These are phyloP conservation scores for Paracanthobrama guichenoti DNA, from an alignment of 2,113 vertebrate genomes.

Conservation along the genomic window DNA sequence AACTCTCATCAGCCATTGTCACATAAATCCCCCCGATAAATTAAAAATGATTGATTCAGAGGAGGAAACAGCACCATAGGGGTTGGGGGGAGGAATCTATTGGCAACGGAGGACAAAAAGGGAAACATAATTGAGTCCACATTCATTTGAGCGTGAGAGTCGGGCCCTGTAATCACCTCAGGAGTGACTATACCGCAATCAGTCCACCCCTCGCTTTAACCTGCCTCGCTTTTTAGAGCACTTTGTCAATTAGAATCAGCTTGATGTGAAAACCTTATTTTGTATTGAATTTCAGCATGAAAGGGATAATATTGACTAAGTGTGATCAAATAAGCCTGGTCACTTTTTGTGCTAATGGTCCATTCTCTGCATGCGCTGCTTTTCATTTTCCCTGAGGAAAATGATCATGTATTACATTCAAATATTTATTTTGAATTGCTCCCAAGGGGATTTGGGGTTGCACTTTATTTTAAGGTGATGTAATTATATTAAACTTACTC, in stretches of 20 bases:
- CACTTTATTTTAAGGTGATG: too few relatives aligned
- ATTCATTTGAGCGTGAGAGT: slow-evolving; percentile 45
- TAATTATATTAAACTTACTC: too few relatives aligned
- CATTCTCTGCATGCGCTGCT: not conserved
- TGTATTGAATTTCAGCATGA: slow-evolving; percentile 31
- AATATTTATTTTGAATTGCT: not conserved
- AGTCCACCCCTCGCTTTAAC: slow-evolving; percentile 37
- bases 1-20: slow-evolving; percentile 77
- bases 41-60: slow-evolving; percentile 84
- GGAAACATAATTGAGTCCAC: slow-evolving; percentile 48
- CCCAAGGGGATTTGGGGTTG: not conserved
- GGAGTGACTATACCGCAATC: slow-evolving; percentile 33
- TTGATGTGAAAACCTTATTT: slow-evolving; percentile 40
- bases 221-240: slow-evolving; percentile 41
- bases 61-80: slow-evolving; percentile 72
- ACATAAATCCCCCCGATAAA: slow-evolving; percentile 83
- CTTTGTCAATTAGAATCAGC: slow-evolving; percentile 54
- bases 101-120: slow-evolving; percentile 60
- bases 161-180: slow-evolving; percentile 53
- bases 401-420: not conserved
- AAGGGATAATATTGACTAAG: slow-evolving; percentile 7
- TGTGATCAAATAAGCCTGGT: slow-evolving; percentile 16
- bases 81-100: slow-evolving; percentile 66
- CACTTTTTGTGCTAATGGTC: slow-evolving; percentile 16
- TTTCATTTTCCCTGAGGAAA: slow-evolving; percentile 5